phyloP scores from a whole-genome alignment of 1,140 invertebrate genomes.

The Octopus sinensis region DNA sequence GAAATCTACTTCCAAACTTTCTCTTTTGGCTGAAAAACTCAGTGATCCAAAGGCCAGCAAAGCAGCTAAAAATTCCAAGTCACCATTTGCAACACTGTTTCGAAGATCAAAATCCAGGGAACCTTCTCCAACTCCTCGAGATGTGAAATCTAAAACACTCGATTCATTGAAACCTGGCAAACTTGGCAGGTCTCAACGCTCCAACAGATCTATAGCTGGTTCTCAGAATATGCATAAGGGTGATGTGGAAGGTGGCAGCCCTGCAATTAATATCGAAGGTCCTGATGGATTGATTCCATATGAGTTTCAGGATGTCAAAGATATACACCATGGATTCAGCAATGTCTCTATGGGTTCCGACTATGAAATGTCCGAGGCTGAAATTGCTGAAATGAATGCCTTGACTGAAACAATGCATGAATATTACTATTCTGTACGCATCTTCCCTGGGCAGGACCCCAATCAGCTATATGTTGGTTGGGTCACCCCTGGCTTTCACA shows the following conservation, averaged over 20 bases:
- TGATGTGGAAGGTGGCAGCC: conserved; percentile 24
- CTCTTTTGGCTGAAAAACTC: conserved; percentile 50
- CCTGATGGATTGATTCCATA: conserved; percentile 46
- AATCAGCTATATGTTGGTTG: conserved; percentile 93
- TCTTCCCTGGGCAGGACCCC: conserved; percentile 94
- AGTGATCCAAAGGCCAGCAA: conserved; percentile 37
- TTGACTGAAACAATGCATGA: conserved; percentile 88
- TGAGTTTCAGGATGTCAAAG: conserved; percentile 48
- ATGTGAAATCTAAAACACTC: conserved; percentile 38
- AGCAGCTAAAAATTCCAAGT: conserved; percentile 34
- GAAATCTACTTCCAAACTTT: conserved; percentile 44
- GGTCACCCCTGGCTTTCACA: conserved; percentile 93
- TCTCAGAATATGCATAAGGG: conserved; percentile 14
- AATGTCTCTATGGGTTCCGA: conserved; percentile 45
- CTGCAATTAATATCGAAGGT: conserved; percentile 39
- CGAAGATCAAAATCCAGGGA: conserved; percentile 50
- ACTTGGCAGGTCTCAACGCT: neutral
- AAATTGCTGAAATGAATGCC: conserved; percentile 49
- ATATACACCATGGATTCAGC: conserved; percentile 31
- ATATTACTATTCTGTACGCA: conserved; percentile 90
- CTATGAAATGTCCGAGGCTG: conserved; percentile 43
- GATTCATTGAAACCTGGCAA: conserved; percentile 5
- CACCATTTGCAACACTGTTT: conserved; percentile 49
- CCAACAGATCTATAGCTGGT: neutral
- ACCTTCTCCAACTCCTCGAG: conserved; percentile 45